These are phyloP conservation scores for Trialeurodes vaporariorum DNA, from an alignment of 1,140 invertebrate species.

Conservation along the genomic window DNA sequence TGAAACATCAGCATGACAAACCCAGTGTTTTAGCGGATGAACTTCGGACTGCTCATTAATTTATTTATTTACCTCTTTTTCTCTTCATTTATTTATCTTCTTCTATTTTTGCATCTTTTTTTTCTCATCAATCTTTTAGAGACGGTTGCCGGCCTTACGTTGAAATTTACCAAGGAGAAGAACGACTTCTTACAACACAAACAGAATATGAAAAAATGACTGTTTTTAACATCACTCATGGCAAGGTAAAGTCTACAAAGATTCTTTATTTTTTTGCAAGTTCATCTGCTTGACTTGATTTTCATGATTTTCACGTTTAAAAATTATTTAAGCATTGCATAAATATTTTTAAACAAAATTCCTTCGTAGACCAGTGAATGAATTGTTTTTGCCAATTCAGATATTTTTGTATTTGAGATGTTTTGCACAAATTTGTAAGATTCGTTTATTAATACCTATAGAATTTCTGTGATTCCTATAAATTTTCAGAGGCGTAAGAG, in stretches of 20 bases:
- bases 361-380: neutral
- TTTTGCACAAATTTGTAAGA: too few species aligned
- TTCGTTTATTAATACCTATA: too few species aligned
- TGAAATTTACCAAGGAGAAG: slow-evolving; percentile 81
- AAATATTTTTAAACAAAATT: neutral
- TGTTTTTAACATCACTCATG: slow-evolving; percentile 60
- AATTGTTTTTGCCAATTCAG: too few species aligned
- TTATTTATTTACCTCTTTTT: too few species aligned
- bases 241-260: slow-evolving; percentile 45
- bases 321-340: neutral
- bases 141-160: slow-evolving; percentile 89
- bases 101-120: neutral
- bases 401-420: too few species aligned
- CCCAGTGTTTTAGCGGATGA: too few species aligned
- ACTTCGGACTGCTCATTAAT: too few species aligned
- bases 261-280: slow-evolving; percentile 12
- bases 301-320: neutral
- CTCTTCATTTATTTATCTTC: too few species aligned
- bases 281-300: slow-evolving; percentile 2
- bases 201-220: slow-evolving; percentile 84
- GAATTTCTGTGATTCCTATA: too few species aligned
- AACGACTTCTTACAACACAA: slow-evolving; percentile 65
- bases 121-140: slow-evolving; percentile 36
- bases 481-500: too few species aligned
- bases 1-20: too few species aligned